Conservation (phyloP, 2,113 vertebrate species). For the Silurus asotus region DNA sequence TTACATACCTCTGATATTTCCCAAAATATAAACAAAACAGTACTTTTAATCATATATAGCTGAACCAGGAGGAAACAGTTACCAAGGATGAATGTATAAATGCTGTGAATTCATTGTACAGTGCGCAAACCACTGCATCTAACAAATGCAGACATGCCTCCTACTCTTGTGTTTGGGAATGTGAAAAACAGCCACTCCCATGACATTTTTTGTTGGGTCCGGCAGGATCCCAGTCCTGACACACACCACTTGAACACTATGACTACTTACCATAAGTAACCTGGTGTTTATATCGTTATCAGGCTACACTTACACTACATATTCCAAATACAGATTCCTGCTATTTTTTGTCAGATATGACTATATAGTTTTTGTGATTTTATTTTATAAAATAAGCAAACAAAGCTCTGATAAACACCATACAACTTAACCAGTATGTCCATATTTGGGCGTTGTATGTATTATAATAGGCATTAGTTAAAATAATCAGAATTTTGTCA, state of each 20-base stretch:
- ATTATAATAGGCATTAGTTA: neutral
- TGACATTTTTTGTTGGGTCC: neutral
- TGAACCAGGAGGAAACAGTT: constrained; percentile 1
- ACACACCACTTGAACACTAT: neutral
- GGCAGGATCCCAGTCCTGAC: neutral
- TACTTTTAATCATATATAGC: neutral
- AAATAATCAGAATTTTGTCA: neutral
- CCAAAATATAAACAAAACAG: neutral
- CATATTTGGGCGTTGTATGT: neutral
- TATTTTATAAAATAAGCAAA: neutral
- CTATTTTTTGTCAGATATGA: neutral
- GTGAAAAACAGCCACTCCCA: neutral
- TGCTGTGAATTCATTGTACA: neutral
- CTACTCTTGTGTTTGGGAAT: neutral
- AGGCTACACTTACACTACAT: neutral
- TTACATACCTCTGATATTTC: neutral
- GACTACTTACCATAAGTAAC: neutral
- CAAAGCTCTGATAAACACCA: neutral
- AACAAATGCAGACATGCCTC: neutral
- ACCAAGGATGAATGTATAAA: neutral
- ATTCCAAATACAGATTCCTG: neutral
- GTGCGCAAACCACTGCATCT: neutral
- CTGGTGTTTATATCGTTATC: neutral
- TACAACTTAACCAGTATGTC: constrained; percentile 7
- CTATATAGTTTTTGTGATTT: neutral